Evolutionary conservation across 2,113 vertebrate genomes (phyloP).

Genomic region (Euleptes europaea): DNA sequence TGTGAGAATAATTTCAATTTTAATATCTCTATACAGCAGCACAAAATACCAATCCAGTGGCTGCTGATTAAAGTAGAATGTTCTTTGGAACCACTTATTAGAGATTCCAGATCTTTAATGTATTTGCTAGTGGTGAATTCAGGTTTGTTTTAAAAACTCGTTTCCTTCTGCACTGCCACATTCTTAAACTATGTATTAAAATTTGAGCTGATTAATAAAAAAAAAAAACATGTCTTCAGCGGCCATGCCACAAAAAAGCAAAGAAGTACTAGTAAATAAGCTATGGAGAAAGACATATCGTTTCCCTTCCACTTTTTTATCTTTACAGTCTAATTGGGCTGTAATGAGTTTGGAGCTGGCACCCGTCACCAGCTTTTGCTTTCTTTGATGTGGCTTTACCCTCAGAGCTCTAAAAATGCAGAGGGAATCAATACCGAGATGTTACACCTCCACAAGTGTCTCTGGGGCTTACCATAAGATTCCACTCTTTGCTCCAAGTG

Average conservation of each 20-base stretch:
- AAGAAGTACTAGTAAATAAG: slow-evolving; percentile 55
- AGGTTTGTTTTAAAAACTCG: slow-evolving; percentile 85
- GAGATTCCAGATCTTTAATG: slow-evolving; percentile 82
- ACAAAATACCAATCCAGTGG: slow-evolving; percentile 36
- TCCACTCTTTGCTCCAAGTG: slow-evolving; percentile 62
- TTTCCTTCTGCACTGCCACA: slow-evolving; percentile 88
- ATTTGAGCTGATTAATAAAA: slow-evolving; percentile 94
- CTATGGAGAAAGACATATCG: slow-evolving; percentile 46
- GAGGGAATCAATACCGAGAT: slow-evolving; percentile 64
- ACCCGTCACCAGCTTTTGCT: slow-evolving; percentile 26
- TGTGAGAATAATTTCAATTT: slow-evolving; percentile 47
- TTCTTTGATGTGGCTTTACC: slow-evolving; percentile 71
- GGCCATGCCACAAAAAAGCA: slow-evolving; percentile 60
- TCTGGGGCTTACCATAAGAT: slow-evolving; percentile 71
- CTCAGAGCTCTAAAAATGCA: slow-evolving; percentile 54
- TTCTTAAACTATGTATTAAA: slow-evolving; percentile 90
- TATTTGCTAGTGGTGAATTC: slow-evolving; percentile 78
- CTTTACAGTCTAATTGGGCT: slow-evolving; percentile 62
- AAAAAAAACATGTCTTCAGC: slow-evolving; percentile 11
- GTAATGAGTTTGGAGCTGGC: slow-evolving; percentile 63
- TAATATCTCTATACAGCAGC: slow-evolving; percentile 45
- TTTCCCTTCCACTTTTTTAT: slow-evolving; percentile 69
- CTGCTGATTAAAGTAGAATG: slow-evolving; percentile 62
- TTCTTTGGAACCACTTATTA: slow-evolving; percentile 73
- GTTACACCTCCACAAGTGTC: slow-evolving; percentile 71